phyloP scores from a whole-genome alignment of 2,888 invertebrate species.

The Melieria crassipennis region DNA sequence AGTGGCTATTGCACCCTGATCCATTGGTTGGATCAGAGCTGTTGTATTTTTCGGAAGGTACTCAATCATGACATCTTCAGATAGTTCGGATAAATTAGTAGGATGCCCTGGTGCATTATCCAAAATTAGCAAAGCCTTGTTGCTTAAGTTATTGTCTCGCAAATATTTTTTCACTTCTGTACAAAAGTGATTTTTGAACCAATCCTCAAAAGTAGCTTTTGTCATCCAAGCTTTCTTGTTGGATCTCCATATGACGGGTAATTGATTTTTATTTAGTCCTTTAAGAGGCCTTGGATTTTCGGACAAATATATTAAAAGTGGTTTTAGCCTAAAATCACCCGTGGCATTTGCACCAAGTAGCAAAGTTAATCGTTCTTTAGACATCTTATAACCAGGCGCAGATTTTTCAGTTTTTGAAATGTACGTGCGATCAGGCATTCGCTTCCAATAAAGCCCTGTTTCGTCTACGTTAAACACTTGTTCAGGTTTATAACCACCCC shows the following conservation, averaged over 20 bases:
- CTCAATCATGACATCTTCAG: constrained; percentile 6
- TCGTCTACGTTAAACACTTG: constrained; percentile 51
- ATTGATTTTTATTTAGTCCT: too few relatives aligned
- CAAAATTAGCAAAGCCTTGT: constrained; percentile 7
- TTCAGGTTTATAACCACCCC: constrained; percentile 46
- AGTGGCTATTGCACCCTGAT: too few relatives aligned
- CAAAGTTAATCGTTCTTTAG: constrained; percentile 50
- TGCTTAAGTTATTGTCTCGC: neutral
- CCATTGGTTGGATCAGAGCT: too few relatives aligned
- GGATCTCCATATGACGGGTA: too few relatives aligned
- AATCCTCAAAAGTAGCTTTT: too few relatives aligned
- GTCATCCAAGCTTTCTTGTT: too few relatives aligned
- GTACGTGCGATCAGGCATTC: constrained; percentile 54
- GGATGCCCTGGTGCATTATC: constrained; percentile 7
- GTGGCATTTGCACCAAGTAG: constrained; percentile 49
- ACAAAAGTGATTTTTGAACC: too few relatives aligned
- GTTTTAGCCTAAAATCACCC: constrained; percentile 43
- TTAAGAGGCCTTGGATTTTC: too few relatives aligned
- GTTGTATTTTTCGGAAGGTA: constrained; percentile 7
- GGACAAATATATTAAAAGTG: constrained; percentile 43
- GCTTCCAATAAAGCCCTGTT: constrained; percentile 50
- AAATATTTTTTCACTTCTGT: too few relatives aligned
- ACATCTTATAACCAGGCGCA: constrained; percentile 42
- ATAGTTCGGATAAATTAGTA: constrained; percentile 7
- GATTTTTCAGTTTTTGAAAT: constrained; percentile 51